These are phyloP conservation scores for Conus betulinus DNA, from an alignment of 1,140 invertebrate species.

Conservation along the genomic window DNA sequence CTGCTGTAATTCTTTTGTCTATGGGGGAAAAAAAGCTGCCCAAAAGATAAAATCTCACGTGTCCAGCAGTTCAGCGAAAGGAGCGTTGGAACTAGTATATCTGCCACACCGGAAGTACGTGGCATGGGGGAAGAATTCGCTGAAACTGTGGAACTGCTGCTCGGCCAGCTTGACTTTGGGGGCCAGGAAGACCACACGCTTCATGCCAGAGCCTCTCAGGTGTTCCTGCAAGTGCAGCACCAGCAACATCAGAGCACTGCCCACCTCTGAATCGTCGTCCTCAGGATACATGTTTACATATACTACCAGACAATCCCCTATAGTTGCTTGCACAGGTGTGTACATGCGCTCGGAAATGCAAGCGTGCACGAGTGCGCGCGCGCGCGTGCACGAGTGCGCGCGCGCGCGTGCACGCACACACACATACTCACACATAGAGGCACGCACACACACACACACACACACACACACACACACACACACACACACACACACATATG, in stretches of 20 bases:
- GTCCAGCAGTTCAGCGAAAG: constrained; percentile 15
- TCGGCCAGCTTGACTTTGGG: constrained; percentile 28
- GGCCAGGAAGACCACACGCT: constrained; percentile 17
- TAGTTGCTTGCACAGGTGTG: too few species aligned
- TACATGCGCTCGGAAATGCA: too few species aligned
- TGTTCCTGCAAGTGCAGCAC: neutral
- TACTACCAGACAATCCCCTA: neutral
- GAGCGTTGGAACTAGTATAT: neutral
- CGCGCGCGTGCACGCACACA: too few species aligned
- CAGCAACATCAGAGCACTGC: neutral
- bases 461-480: too few species aligned
- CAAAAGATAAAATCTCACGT: neutral
- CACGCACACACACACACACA: too few species aligned
- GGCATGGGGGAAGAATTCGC: neutral
- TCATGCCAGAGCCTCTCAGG: neutral
- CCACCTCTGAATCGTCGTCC: neutral
- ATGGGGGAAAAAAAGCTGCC: neutral
- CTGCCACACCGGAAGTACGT: constrained; percentile 30
- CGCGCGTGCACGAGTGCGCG: too few species aligned
- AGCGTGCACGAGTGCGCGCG: too few species aligned
- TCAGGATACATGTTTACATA: too few species aligned
- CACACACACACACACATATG: too few species aligned
- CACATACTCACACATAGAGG: too few species aligned
- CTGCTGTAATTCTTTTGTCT: neutral
- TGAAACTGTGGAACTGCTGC: constrained; percentile 20